A percentile compares a stretch with the other conserved stretches of the same genome.
phyloP scores from a whole-genome alignment of 2,888 invertebrate species.

The Magallana nippona region DNA sequence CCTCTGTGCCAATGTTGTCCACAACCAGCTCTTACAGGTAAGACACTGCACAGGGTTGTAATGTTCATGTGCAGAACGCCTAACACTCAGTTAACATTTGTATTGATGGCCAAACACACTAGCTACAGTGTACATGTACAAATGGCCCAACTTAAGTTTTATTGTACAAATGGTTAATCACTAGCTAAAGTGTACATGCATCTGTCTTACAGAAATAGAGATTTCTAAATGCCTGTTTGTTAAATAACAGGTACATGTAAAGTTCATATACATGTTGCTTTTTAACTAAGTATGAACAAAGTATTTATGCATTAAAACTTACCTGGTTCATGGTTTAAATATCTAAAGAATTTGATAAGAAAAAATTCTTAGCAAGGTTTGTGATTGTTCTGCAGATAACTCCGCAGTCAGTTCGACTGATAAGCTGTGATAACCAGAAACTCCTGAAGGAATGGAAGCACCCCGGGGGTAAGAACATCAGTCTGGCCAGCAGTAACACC shows the following conservation, averaged over 20 bases:
- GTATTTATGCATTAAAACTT: background rate
- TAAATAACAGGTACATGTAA: too few species aligned
- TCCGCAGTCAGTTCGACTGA: constrained; percentile 86
- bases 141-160: too few species aligned
- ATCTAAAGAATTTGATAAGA: background rate
- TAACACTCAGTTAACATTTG: too few species aligned
- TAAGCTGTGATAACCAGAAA: constrained; percentile 85
- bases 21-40: constrained; percentile 88
- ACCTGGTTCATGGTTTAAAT: too few species aligned
- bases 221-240: too few species aligned
- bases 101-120: too few species aligned
- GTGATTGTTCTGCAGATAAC: constrained; percentile 83
- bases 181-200: too few species aligned
- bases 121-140: too few species aligned
- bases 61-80: too few species aligned
- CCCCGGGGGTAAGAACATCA: constrained; percentile 86
- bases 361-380: background rate
- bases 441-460: constrained; percentile 80
- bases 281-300: background rate
- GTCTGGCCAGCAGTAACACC: constrained; percentile 91
- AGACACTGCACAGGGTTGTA: background rate
- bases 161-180: too few species aligned
- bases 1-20: constrained; percentile 93
- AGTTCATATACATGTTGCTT: background rate
- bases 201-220: too few species aligned